Evolutionary conservation across 2,888 invertebrate genomes (phyloP).

Genomic region (Pollenia labialis): DNA sequence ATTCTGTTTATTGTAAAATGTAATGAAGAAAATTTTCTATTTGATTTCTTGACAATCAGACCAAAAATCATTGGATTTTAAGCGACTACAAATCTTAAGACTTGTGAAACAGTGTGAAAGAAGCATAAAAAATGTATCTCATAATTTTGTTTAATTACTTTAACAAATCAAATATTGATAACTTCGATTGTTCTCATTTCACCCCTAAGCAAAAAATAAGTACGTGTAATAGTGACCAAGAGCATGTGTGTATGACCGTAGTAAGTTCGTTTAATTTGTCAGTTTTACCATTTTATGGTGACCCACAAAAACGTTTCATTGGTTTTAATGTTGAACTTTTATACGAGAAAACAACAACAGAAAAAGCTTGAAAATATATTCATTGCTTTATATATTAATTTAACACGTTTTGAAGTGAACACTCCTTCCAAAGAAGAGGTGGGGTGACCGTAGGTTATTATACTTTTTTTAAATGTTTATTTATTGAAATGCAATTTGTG

Average conservation of each 20-base stretch:
- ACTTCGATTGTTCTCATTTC: not conserved
- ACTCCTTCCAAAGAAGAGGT: not conserved
- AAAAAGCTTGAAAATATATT: slow-evolving; percentile 49
- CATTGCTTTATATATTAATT: slow-evolving; percentile 64
- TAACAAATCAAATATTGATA: slow-evolving; percentile 36
- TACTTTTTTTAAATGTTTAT: slow-evolving; percentile 57
- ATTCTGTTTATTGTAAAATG: too few relatives aligned
- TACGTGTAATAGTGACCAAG: not conserved
- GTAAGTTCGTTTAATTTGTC: slow-evolving; percentile 2
- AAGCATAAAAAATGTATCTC: not conserved
- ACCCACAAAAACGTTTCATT: slow-evolving; percentile 51
- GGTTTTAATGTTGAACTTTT: slow-evolving; percentile 40
- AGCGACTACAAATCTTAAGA: too few relatives aligned
- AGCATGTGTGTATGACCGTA: not conserved
- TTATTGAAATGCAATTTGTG: slow-evolving; percentile 73
- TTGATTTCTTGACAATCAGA: too few relatives aligned
- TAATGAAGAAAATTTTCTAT: too few relatives aligned
- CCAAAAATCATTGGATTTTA: too few relatives aligned
- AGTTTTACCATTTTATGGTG: slow-evolving; percentile 29
- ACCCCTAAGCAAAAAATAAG: not conserved
- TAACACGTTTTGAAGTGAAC: slow-evolving; percentile 42
- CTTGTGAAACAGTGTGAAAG: too few relatives aligned
- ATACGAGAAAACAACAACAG: slow-evolving; percentile 12
- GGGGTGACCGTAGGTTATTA: not conserved
- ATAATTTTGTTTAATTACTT: not conserved